Conservation (phyloP, 2,113 vertebrate species). For the Tetrax tetrax region DNA sequence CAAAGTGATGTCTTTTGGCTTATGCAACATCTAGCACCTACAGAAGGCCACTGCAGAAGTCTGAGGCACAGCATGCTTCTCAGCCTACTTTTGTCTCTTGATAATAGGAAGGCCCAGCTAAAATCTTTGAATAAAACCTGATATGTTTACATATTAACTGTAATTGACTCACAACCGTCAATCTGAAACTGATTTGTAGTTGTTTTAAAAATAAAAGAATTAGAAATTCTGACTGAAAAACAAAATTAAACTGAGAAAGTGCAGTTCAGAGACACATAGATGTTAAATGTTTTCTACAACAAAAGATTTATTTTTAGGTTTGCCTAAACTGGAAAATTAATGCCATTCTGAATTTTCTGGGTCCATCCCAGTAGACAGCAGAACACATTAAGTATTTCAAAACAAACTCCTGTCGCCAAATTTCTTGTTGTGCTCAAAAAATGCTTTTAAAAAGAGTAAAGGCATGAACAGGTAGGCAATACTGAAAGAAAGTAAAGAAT, state of each 20-base stretch:
- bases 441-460: neutral
- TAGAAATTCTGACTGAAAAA: neutral
- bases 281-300: neutral
- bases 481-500: neutral
- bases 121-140: neutral
- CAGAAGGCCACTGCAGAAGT: neutral
- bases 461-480: neutral
- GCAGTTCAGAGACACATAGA: neutral
- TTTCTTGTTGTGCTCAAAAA: neutral
- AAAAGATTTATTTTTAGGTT: neutral
- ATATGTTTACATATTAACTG: neutral
- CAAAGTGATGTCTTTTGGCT: neutral
- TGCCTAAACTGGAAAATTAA: neutral
- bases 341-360: neutral
- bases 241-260: neutral
- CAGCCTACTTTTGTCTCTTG: neutral
- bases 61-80: neutral
- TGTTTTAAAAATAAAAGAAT: neutral
- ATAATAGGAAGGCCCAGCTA: neutral
- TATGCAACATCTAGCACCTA: neutral
- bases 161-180: neutral
- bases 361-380: neutral
- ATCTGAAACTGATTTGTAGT: neutral
- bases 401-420: neutral
- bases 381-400: neutral